These are phyloP conservation scores for Poeciliopsis prolifica DNA, from an alignment of 2,113 vertebrate genomes.

Conservation along the genomic window DNA sequence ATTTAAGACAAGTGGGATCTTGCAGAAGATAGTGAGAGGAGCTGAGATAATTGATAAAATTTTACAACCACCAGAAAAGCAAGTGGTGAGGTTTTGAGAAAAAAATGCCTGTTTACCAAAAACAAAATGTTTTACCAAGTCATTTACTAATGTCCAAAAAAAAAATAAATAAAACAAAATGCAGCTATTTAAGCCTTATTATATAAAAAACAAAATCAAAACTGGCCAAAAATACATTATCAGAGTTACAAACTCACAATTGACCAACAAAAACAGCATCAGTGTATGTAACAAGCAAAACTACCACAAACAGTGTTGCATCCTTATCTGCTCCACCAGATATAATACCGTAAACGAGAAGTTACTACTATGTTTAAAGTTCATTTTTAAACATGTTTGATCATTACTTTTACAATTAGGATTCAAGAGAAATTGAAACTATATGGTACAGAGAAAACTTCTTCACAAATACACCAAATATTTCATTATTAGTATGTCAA, in stretches of 20 bases:
- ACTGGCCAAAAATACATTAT: too few relatives aligned
- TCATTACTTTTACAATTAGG: too few relatives aligned
- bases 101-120: too few relatives aligned
- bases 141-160: too few relatives aligned
- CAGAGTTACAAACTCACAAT: neutral
- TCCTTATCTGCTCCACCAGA: neutral
- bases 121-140: too few relatives aligned
- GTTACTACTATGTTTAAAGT: neutral
- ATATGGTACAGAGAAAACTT: neutral
- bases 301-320: too few relatives aligned
- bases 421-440: too few relatives aligned
- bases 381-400: neutral
- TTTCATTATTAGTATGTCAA: neutral
- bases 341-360: neutral
- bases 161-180: too few relatives aligned
- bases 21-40: neutral
- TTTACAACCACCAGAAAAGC: neutral
- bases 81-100: neutral
- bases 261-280: neutral
- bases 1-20: neutral
- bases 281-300: too few relatives aligned
- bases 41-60: neutral
- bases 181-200: too few relatives aligned
- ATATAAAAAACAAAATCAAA: too few relatives aligned
- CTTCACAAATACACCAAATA: neutral